Evolutionary conservation across 2,888 invertebrate genomes (phyloP).

Genomic region (Crocallis elinguaria): DNA sequence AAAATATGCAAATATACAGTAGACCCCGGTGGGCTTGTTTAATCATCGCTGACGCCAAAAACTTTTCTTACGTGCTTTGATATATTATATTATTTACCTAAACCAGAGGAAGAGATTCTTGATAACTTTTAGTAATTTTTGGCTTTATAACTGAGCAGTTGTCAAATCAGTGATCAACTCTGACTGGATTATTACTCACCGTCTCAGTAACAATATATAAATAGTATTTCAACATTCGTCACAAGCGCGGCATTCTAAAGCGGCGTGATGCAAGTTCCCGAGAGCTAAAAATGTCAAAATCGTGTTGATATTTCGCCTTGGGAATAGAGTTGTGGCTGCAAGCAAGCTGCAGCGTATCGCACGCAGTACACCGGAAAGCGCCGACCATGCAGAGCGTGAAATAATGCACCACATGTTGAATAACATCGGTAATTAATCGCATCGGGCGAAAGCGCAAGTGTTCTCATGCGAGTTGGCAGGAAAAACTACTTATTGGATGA

Average conservation of each 20-base stretch:
- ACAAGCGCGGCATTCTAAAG: constrained; percentile 65
- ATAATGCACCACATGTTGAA: constrained; percentile 78
- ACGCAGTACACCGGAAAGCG: constrained; percentile 61
- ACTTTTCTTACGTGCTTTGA: too few relatives aligned
- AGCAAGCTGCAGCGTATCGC: constrained; percentile 41
- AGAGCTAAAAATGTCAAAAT: constrained; percentile 79
- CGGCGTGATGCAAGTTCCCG: constrained; percentile 63
- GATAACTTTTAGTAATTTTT: too few relatives aligned
- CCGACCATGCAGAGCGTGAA: constrained; percentile 64
- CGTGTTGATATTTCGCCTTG: constrained; percentile 69
- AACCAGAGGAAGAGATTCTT: too few relatives aligned
- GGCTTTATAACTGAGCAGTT: too few relatives aligned
- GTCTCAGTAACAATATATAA: constrained; percentile 47
- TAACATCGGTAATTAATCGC: constrained; percentile 74
- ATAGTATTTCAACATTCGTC: constrained; percentile 61
- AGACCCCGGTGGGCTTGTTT: constrained; percentile 1
- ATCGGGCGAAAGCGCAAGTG: constrained; percentile 76
- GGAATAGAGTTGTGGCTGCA: constrained; percentile 50
- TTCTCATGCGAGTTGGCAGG: constrained; percentile 69
- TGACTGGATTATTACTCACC: too few relatives aligned
- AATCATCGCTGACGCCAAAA: not conserved
- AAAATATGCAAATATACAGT: constrained; percentile 19
- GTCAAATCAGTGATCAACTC: too few relatives aligned
- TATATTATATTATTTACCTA: too few relatives aligned
- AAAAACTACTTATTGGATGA: constrained; percentile 62